phyloP scores from a whole-genome alignment of 2,888 invertebrate genomes.

The Rugalucina vietnamica region DNA sequence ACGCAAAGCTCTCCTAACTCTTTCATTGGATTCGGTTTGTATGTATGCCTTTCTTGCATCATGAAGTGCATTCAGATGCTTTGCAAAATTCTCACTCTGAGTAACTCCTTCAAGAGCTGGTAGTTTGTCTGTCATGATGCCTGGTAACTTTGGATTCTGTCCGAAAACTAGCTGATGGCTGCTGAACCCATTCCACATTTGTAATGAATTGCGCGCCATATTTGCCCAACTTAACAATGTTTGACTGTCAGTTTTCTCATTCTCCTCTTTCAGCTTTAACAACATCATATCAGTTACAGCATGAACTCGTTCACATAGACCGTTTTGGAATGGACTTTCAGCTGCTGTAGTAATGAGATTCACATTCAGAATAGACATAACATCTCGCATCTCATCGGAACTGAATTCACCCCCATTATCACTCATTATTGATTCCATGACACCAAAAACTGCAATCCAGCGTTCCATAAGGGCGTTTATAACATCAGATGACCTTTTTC shows the following conservation, averaged over 20 bases:
- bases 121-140: constrained; percentile 23
- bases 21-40: constrained; percentile 51
- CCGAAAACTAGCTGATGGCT: constrained; percentile 45
- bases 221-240: constrained; percentile 38
- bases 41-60: constrained; percentile 45
- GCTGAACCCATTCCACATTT: constrained; percentile 39
- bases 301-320: no score
- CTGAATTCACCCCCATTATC: constrained; percentile 58
- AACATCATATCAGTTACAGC: no score
- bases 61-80: constrained; percentile 54
- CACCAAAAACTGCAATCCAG: constrained; percentile 46
- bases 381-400: constrained; percentile 44
- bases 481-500: constrained; percentile 39
- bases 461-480: constrained; percentile 39
- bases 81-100: constrained; percentile 34
- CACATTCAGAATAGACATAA: constrained; percentile 17
- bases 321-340: no score
- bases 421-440: constrained; percentile 26
- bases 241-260: no score
- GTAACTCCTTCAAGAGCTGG: constrained; percentile 50
- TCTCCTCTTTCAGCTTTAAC: no score
- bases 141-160: constrained; percentile 39
- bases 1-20: constrained; percentile 52
- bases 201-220: constrained; percentile 37
- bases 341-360: not conserved